A percentile compares a stretch with the other conserved stretches of the same genome.
These are phyloP conservation scores for Stigmatopora argus DNA, from an alignment of 2,113 vertebrate genomes.

Conservation along the genomic window DNA sequence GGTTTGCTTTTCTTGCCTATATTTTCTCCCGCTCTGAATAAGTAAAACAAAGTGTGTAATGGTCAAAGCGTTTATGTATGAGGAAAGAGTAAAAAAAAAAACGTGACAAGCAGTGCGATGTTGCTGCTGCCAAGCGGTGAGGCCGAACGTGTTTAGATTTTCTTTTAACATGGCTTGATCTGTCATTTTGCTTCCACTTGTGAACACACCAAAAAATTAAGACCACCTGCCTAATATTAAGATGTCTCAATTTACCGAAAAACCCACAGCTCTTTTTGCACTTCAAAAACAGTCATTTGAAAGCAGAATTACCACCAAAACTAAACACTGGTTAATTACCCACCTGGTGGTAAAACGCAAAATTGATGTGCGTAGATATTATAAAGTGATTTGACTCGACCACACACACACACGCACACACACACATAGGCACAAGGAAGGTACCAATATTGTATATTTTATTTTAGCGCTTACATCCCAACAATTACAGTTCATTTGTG, in stretches of 20 bases:
- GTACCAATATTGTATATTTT: not conserved
- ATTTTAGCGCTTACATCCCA: not conserved
- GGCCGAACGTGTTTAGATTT: slow-evolving; percentile 28
- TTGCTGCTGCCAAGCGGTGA: slow-evolving; percentile 49
- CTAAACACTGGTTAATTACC: not conserved
- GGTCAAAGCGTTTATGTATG: slow-evolving; percentile 51
- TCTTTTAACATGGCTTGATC: slow-evolving; percentile 5
- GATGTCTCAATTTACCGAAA: slow-evolving; percentile 6
- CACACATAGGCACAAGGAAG: not conserved
- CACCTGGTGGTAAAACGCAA: not conserved
- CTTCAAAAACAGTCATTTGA: slow-evolving; percentile 3
- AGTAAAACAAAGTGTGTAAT: slow-evolving; percentile 65
- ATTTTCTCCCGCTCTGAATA: slow-evolving; percentile 47
- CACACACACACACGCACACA: not conserved
- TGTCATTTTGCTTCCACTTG: slow-evolving; percentile 37
- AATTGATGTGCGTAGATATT: not conserved
- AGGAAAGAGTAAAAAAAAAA: slow-evolving; percentile 39
- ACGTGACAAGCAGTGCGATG: slow-evolving; percentile 53
- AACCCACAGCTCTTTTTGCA: slow-evolving; percentile 1
- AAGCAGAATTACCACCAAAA: not conserved
- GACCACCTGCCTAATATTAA: slow-evolving; percentile 37
- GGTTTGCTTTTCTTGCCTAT: slow-evolving; percentile 56
- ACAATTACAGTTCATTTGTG: not conserved
- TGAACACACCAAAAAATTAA: slow-evolving; percentile 10
- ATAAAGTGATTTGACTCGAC: slow-evolving; percentile 1